Percentiles rank a stretch among this genome's conserved stretches.
phyloP scores from a whole-genome alignment of 2,888 invertebrate genomes.

The Dendrolimus pini region DNA sequence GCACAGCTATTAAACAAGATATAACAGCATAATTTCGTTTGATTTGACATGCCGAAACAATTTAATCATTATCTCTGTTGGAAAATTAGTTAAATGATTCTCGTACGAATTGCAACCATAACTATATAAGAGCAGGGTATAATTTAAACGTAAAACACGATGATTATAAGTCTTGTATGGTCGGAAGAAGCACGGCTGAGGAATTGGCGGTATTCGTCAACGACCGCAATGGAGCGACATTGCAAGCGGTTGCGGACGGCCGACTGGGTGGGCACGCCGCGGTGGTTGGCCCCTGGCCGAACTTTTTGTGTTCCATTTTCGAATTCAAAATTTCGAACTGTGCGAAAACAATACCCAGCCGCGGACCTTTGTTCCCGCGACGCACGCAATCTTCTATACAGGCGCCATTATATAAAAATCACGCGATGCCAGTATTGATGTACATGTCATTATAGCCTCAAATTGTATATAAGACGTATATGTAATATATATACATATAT shows the following conservation, averaged over 20 bases:
- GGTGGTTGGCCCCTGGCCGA: conserved; percentile 45
- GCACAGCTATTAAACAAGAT: conserved; percentile 70
- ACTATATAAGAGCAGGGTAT: conserved; percentile 23
- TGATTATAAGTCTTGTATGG: conserved; percentile 46
- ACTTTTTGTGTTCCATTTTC: conserved; percentile 57
- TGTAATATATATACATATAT: neutral
- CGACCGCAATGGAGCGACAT: conserved; percentile 57
- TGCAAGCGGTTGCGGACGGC: conserved; percentile 43
- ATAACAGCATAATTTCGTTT: conserved; percentile 76
- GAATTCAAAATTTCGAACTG: conserved; percentile 48
- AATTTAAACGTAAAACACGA: conserved; percentile 19
- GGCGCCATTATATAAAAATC: conserved; percentile 25
- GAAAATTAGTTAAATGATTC: conserved; percentile 43
- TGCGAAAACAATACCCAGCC: conserved; percentile 36
- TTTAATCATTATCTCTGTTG: conserved; percentile 70
- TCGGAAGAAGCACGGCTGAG: conserved; percentile 47
- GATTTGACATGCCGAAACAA: conserved; percentile 76
- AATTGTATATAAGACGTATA: neutral
- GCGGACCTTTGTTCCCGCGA: conserved; percentile 22
- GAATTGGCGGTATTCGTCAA: conserved; percentile 75
- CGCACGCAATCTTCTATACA: conserved; percentile 31
- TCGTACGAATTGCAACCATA: conserved; percentile 25
- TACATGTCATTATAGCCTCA: neutral
- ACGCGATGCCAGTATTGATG: conserved; percentile 21
- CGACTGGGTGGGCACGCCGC: conserved; percentile 67